Evolutionary conservation across 2,113 vertebrate species (phyloP).

Genomic region (Caranx melampygus): DNA sequence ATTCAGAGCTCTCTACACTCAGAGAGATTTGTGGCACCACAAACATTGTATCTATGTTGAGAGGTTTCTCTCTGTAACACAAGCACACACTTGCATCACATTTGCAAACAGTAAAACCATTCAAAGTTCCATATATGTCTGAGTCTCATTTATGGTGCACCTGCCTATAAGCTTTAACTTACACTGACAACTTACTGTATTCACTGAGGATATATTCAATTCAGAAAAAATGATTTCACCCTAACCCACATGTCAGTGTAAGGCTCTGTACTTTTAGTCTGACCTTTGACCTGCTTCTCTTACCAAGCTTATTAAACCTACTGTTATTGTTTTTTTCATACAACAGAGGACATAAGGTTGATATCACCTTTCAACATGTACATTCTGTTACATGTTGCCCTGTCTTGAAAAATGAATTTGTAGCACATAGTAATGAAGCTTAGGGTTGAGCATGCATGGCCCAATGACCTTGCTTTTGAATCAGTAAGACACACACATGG

Average conservation of each 20-base stretch:
- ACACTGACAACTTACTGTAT: neutral
- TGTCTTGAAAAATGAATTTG: slow-evolving; percentile 31
- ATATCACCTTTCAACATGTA: slow-evolving; percentile 21
- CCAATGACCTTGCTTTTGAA: slow-evolving; percentile 40
- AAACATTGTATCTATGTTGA: slow-evolving; percentile 4
- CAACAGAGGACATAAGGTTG: neutral
- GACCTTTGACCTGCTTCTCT: slow-evolving; percentile 34
- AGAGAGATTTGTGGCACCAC: neutral
- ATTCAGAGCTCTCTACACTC: slow-evolving; percentile 1
- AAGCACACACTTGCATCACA: neutral
- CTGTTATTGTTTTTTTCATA: slow-evolving; percentile 3
- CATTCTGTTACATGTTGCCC: slow-evolving; percentile 14
- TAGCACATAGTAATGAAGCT: slow-evolving; percentile 19
- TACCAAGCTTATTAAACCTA: neutral
- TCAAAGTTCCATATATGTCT: neutral
- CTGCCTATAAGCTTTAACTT: neutral
- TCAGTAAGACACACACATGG: slow-evolving; percentile 29
- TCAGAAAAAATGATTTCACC: neutral
- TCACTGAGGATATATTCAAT: neutral
- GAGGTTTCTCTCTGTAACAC: neutral
- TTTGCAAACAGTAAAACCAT: neutral
- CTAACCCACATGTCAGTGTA: neutral
- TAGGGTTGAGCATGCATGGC: slow-evolving; percentile 8
- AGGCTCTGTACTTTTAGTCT: neutral
- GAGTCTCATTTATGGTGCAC: slow-evolving; percentile 3